Evolutionary conservation across 2,797 vertebrate genomes (phyloP).

Genomic region (Lates japonicus): DNA sequence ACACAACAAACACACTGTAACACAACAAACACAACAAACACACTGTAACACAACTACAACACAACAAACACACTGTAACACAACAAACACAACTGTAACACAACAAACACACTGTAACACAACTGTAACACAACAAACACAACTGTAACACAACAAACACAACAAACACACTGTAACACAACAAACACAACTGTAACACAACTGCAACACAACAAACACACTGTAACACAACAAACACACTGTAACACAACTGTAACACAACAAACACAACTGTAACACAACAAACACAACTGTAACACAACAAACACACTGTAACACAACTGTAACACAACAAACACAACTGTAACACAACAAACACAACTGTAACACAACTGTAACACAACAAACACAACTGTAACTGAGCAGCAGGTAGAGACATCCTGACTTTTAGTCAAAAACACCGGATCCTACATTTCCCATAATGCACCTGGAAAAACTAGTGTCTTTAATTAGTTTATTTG

Average conservation of each 20-base stretch:
- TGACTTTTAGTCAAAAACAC: too few relatives aligned
- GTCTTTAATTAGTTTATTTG: too few relatives aligned
- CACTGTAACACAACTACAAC: too few relatives aligned
- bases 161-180: conserved; percentile 80
- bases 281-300: conserved; percentile 81
- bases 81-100: conserved; percentile 81
- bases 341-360: conserved; percentile 75
- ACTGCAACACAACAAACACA: conserved; percentile 84
- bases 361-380: conserved; percentile 88
- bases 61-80: conserved; percentile 80
- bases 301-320: too few relatives aligned
- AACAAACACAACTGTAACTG: neutral
- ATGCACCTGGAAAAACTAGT: too few relatives aligned
- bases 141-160: too few relatives aligned
- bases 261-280: conserved; percentile 81
- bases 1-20: conserved; percentile 80
- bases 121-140: conserved; percentile 81
- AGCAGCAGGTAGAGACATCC: too few relatives aligned
- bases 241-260: conserved; percentile 87
- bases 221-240: conserved; percentile 75
- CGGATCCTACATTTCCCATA: too few relatives aligned
- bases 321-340: conserved; percentile 81
- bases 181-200: too few relatives aligned
- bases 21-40: conserved; percentile 4
- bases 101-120: too few relatives aligned